Percentiles rank a stretch among this genome's conserved stretches.
These are phyloP conservation scores for Punctoribates punctum DNA, from an alignment of 2,888 invertebrate genomes.

Conservation along the genomic window DNA sequence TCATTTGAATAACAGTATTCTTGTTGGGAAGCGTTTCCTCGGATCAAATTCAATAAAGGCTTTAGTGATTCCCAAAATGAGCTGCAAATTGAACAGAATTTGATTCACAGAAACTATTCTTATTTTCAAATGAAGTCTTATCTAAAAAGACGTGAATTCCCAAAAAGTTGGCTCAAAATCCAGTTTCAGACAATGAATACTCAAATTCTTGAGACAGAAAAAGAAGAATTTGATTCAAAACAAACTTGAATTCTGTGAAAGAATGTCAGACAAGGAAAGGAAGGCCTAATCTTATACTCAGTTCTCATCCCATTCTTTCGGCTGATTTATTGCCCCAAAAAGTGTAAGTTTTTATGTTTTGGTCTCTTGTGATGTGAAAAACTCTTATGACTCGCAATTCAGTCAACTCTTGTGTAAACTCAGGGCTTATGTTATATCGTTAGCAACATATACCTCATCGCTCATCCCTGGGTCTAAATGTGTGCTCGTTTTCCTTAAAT, in stretches of 20 bases:
- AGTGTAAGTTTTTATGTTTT: slow-evolving; percentile 23
- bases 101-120: no score
- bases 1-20: no score
- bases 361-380: background rate
- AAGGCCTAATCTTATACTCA: background rate
- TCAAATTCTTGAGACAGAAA: no score
- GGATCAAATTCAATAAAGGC: no score
- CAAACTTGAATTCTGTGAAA: background rate
- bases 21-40: no score
- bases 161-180: no score
- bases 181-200: no score
- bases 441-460: background rate
- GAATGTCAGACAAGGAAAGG: background rate
- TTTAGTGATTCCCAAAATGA: no score
- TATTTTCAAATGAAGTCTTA: no score
- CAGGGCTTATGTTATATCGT: background rate
- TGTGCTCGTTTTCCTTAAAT: background rate
- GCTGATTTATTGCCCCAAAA: background rate
- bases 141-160: no score
- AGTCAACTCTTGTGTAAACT: slow-evolving; percentile 33
- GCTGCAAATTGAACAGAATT: no score
- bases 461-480: background rate
- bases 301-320: background rate
- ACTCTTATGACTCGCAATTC: background rate
- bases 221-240: no score